phyloP scores from a whole-genome alignment of 2,797 vertebrate genomes.

The Melanotaenia maccullochi region DNA sequence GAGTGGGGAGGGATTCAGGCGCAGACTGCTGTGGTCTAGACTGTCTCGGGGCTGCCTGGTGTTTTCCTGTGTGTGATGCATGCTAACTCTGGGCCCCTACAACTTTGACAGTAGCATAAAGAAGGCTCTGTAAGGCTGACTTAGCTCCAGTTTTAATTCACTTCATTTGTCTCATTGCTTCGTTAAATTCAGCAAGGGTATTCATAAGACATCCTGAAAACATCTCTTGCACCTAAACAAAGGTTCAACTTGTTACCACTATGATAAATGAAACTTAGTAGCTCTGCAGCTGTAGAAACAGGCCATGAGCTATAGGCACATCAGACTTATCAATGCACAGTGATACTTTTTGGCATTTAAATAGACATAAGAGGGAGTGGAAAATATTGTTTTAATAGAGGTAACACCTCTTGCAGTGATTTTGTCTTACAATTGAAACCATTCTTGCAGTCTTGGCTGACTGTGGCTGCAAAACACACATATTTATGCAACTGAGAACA shows the following conservation, averaged over 20 bases:
- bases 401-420: conserved; percentile 46
- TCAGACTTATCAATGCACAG: conserved; percentile 34
- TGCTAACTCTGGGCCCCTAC: conserved; percentile 71
- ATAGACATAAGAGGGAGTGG: conserved; percentile 37
- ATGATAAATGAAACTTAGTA: conserved; percentile 26
- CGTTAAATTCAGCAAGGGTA: conserved; percentile 72
- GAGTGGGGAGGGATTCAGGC: conserved; percentile 57
- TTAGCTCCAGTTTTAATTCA: conserved; percentile 71
- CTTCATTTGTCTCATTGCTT: conserved; percentile 72
- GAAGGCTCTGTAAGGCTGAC: conserved; percentile 75
- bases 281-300: conserved; percentile 25
- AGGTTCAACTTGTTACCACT: conserved; percentile 52
- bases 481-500: conserved; percentile 41
- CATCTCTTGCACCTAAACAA: conserved; percentile 41
- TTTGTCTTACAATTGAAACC: conserved; percentile 57
- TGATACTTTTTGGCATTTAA: conserved; percentile 53
- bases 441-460: conserved; percentile 48
- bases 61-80: conserved; percentile 80
- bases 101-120: conserved; percentile 71
- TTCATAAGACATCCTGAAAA: conserved; percentile 35
- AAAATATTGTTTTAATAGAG: conserved; percentile 61
- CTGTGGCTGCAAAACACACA: conserved; percentile 45
- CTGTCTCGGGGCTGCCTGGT: conserved; percentile 74
- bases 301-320: conserved; percentile 35
- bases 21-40: conserved; percentile 59